Base-by-base conservation (phyloP, 2,888 invertebrate species). In the Anticlea derivata region DNA sequence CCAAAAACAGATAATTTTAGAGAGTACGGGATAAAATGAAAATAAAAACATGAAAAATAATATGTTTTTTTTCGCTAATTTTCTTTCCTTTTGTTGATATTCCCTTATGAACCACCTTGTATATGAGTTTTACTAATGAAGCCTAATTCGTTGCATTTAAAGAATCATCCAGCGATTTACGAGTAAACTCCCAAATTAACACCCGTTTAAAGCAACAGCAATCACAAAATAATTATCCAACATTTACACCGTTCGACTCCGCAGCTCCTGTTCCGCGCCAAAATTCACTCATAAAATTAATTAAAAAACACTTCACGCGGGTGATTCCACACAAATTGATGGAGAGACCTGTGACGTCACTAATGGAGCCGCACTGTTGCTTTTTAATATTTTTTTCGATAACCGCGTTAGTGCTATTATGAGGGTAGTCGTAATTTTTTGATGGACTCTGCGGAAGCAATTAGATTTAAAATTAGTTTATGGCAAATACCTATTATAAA, bases 261-360 rank as follows among this genome's bases (percentile, higher is more conserved):
- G 75, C 38, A 24, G 34, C 49, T 37, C 38, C 7, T 68, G 73
- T 78, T 54, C 74, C 22, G 49, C 68, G 57, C 68, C 75, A 78
- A 78, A 75, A 84, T 78, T 85, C 84, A 82, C 80, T 84, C 86
- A 88, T 86, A 86, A 89, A 86, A 88, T 87, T 88, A 88, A 89
- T 89, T 88, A 88, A 89, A 87, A 89, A 88, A 87, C 88, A 86
- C 89, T 88, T 87, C 87, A 82, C 80, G 80, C 79, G 70, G 79
- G 81, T 77, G 88, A 86, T 87, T 87, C 79, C 74, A 75, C 72
- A 76, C 86, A 88, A 89, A 88, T 89, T 88, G 87, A 89, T 83
- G 79, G 86, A 82, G 86, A 85, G 57, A 66, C 71, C 72, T 62
- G 73, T 80, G 83, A 82, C 78, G 74, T 78, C 83, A 80, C 85